A percentile compares a stretch with the other conserved stretches of the same genome.
Conservation (phyloP, 2,113 vertebrate genomes). For the Piliocolobus tephrosceles region DNA sequence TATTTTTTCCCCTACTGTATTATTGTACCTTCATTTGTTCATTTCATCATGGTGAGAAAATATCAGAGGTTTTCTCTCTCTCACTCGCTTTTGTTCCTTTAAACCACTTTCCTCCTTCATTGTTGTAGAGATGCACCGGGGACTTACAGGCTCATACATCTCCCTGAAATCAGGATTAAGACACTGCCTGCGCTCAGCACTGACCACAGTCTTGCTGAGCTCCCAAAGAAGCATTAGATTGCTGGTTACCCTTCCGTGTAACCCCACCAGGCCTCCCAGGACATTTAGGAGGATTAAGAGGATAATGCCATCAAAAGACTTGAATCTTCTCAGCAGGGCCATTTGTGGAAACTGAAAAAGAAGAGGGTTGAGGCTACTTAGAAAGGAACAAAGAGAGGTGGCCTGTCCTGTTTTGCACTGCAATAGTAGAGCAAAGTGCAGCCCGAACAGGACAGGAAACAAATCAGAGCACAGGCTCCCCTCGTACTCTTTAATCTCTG, state of each 20-base stretch:
- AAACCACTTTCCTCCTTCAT: neutral
- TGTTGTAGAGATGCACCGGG: neutral
- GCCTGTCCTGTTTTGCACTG: neutral
- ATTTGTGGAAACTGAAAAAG: neutral
- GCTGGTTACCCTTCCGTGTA: neutral
- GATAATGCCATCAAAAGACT: neutral
- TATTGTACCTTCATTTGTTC: slow-evolving; percentile 19
- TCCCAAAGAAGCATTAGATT: neutral
- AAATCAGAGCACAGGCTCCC: neutral
- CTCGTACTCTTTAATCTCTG: neutral
- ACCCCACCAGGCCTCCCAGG: neutral
- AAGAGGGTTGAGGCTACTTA: neutral
- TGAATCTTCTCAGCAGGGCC: neutral
- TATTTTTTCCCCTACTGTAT: neutral
- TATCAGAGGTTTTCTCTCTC: neutral
- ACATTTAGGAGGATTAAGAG: neutral
- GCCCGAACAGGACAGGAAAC: neutral
- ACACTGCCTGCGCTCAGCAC: neutral
- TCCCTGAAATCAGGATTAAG: neutral
- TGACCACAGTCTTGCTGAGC: neutral
- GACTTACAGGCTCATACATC: neutral
- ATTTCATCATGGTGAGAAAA: slow-evolving; percentile 48
- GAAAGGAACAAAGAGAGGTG: neutral
- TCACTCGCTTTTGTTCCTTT: neutral
- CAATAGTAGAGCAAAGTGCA: neutral